phyloP scores from a whole-genome alignment of 1,140 invertebrate genomes.

The Atopsyche davidsoni region DNA sequence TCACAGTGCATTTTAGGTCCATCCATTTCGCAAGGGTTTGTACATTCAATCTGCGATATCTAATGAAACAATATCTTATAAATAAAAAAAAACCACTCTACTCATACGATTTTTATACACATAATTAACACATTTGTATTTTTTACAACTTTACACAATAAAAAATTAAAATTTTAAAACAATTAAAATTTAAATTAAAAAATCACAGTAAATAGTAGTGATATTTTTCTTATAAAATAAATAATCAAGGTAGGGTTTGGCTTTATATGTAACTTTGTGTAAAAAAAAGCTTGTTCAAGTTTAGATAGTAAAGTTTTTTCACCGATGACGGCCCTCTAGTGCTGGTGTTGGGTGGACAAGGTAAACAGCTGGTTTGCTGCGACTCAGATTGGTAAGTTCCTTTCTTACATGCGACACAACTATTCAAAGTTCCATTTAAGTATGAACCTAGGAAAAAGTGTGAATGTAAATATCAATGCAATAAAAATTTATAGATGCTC shows the following conservation, averaged over 20 bases:
- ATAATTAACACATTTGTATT: too few species aligned
- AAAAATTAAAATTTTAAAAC: neutral
- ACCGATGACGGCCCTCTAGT: slow-evolving; percentile 76
- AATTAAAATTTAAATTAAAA: neutral
- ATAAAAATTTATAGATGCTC: too few species aligned
- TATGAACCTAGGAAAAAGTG: slow-evolving; percentile 59
- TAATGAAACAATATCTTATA: slow-evolving; percentile 36
- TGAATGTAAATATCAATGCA: neutral
- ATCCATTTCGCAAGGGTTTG: slow-evolving; percentile 84
- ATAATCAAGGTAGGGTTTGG: too few species aligned
- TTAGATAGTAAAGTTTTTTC: slow-evolving; percentile 40
- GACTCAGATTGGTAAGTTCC: slow-evolving; percentile 89
- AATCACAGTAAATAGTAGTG: too few species aligned
- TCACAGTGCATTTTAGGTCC: slow-evolving; percentile 82
- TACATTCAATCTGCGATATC: slow-evolving; percentile 78
- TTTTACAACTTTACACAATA: too few species aligned
- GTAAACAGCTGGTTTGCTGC: slow-evolving; percentile 81
- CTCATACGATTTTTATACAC: too few species aligned
- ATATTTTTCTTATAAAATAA: too few species aligned
- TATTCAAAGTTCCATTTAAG: slow-evolving; percentile 76
- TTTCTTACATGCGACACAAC: slow-evolving; percentile 83
- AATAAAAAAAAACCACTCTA: slow-evolving; percentile 10
- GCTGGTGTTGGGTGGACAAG: slow-evolving; percentile 88
- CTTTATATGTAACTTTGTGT: too few species aligned
- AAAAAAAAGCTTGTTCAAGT: neutral